These are phyloP conservation scores for Eledona agricola DNA, from an alignment of 2,888 invertebrate species.

Conservation along the genomic window DNA sequence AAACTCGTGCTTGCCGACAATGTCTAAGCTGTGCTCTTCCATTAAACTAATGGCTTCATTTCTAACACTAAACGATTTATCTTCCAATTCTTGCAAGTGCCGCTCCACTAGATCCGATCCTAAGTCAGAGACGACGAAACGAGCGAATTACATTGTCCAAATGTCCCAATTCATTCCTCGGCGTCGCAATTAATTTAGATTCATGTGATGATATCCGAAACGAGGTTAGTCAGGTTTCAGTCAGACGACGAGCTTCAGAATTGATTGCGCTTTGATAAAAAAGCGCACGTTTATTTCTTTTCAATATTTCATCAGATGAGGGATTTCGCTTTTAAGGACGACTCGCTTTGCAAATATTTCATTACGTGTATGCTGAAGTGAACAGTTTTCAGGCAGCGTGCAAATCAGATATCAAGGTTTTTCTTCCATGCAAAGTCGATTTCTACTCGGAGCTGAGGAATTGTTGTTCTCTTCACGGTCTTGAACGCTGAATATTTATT, in stretches of 20 bases:
- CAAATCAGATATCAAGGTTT: slow-evolving; percentile 10
- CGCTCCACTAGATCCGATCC: slow-evolving; percentile 3
- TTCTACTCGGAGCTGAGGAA: slow-evolving; percentile 1
- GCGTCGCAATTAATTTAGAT: background rate
- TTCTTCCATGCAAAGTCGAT: slow-evolving; percentile 4
- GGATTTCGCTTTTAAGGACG: background rate
- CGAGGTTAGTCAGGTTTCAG: slow-evolving; percentile 3
- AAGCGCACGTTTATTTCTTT: too few relatives aligned
- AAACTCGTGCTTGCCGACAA: slow-evolving; percentile 4
- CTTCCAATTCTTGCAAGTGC: slow-evolving; percentile 3
- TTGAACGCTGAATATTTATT: slow-evolving; percentile 18
- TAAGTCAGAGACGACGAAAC: background rate
- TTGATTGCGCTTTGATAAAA: too few relatives aligned
- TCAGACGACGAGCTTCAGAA: too few relatives aligned
- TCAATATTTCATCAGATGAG: too few relatives aligned
- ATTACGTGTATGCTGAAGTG: slow-evolving; percentile 1
- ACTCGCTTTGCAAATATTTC: slow-evolving; percentile 16
- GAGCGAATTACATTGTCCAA: background rate
- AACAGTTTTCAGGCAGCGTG: slow-evolving; percentile 6
- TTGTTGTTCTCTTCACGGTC: slow-evolving; percentile 17
- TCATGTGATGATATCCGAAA: slow-evolving; percentile 1
- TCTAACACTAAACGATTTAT: slow-evolving; percentile 1
- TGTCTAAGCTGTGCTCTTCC: slow-evolving; percentile 7
- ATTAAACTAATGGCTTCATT: slow-evolving; percentile 11
- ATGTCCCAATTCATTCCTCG: slow-evolving; percentile 3